Evolutionary conservation across 2,113 vertebrate genomes (phyloP).

Genomic region (Lipophrys pholis): DNA sequence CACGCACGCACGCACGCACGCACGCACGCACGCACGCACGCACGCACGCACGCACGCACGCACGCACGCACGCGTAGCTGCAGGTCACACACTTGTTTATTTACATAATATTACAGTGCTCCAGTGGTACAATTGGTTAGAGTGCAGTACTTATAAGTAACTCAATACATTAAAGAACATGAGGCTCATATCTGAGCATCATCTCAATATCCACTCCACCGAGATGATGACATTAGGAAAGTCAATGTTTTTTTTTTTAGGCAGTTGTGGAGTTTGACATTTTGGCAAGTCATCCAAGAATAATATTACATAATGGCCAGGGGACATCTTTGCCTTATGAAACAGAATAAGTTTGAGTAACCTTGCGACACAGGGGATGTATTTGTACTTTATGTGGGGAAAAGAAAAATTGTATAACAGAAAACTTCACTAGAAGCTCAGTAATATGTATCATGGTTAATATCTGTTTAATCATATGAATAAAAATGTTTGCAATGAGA

Average conservation of each 20-base stretch:
- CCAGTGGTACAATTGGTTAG: too few relatives aligned
- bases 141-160: too few relatives aligned
- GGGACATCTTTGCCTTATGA: constrained; percentile 5
- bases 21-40: too few relatives aligned
- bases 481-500: too few relatives aligned
- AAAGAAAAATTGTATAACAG: not conserved
- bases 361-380: not conserved
- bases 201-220: constrained; percentile 20
- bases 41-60: too few relatives aligned
- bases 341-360: not conserved
- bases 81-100: too few relatives aligned
- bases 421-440: not conserved
- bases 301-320: constrained; percentile 13
- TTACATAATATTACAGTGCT: too few relatives aligned
- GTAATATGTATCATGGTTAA: too few relatives aligned
- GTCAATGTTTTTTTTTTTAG: constrained; percentile 9
- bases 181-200: not conserved
- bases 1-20: too few relatives aligned
- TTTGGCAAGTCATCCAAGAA: constrained; percentile 10
- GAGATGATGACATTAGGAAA: constrained; percentile 46
- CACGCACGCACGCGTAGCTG: too few relatives aligned
- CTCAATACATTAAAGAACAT: not conserved
- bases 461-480: too few relatives aligned
- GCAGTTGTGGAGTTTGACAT: constrained; percentile 23
- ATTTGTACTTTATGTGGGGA: not conserved